A percentile compares a stretch with the other conserved stretches of the same genome.
phyloP scores from a whole-genome alignment of 1,140 invertebrate genomes.

The Hypothenemus hampei region DNA sequence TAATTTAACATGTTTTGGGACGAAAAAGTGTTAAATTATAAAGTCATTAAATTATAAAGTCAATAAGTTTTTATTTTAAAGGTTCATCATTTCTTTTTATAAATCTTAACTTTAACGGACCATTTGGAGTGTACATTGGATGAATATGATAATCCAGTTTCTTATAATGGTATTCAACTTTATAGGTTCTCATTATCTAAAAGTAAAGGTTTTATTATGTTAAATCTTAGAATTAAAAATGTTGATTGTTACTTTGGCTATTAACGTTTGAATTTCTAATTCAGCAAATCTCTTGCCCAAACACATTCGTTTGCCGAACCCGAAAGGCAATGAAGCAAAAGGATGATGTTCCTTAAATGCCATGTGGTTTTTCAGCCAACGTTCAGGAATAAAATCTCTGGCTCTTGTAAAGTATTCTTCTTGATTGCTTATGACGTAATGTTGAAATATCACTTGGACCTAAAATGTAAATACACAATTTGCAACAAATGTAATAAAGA shows the following conservation, averaged over 20 bases:
- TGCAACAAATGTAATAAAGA: too few species aligned
- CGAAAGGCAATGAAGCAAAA: slow-evolving; percentile 68
- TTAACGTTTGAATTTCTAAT: slow-evolving; percentile 63
- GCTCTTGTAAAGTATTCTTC: slow-evolving; percentile 70
- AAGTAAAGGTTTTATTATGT: slow-evolving; percentile 28
- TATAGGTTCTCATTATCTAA: slow-evolving; percentile 63
- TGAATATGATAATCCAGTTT: slow-evolving; percentile 63
- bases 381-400: slow-evolving; percentile 65
- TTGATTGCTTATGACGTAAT: slow-evolving; percentile 77
- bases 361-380: slow-evolving; percentile 62
- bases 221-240: not conserved
- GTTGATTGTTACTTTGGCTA: slow-evolving; percentile 54
- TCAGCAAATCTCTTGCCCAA: slow-evolving; percentile 69
- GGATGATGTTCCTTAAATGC: slow-evolving; percentile 47
- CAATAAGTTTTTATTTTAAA: too few species aligned
- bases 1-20: too few species aligned
- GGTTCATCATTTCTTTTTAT: slow-evolving; percentile 37
- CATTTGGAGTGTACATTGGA: slow-evolving; percentile 71
- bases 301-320: slow-evolving; percentile 70
- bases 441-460: slow-evolving; percentile 79
- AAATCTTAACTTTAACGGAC: slow-evolving; percentile 58
- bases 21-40: too few species aligned
- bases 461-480: slow-evolving; percentile 46
- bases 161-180: slow-evolving; percentile 60
- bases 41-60: too few species aligned